Conservation (phyloP, 2,797 vertebrate genomes). For the Schizothorax lantsangensis region DNA sequence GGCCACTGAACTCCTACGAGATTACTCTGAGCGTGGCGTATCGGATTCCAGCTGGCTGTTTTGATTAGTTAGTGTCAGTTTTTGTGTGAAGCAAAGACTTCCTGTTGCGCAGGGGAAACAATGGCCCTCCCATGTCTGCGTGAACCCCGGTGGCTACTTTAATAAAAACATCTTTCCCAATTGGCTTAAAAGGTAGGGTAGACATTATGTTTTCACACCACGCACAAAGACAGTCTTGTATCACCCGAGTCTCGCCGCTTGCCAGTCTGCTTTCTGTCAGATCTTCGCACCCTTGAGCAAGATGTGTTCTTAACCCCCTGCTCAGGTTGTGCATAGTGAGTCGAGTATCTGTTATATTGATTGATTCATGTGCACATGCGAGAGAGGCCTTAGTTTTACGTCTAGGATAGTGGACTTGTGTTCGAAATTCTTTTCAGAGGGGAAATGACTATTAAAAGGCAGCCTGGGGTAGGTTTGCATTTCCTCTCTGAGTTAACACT, state of each 20-base stretch:
- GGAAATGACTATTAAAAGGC: conserved; percentile 44
- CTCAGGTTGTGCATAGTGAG: background rate
- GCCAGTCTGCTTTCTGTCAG: conserved; percentile 26
- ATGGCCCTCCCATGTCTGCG: conserved; percentile 39
- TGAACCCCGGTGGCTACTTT: conserved; percentile 54
- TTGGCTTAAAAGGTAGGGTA: conserved; percentile 26
- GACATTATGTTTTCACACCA: conserved; percentile 35
- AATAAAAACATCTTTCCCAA: conserved; percentile 56
- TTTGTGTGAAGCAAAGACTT: conserved; percentile 59
- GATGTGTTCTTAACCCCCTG: conserved; percentile 35
- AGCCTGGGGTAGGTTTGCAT: conserved; percentile 48
- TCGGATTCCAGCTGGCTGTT: conserved; percentile 55
- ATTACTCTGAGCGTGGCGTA: conserved; percentile 43
- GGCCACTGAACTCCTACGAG: background rate
- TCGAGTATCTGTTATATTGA: conserved; percentile 30
- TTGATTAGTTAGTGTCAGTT: conserved; percentile 60
- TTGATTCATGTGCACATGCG: conserved; percentile 17
- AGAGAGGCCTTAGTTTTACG: conserved; percentile 13
- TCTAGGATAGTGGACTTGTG: conserved; percentile 18
- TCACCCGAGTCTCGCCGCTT: background rate
- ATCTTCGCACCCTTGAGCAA: conserved; percentile 33
- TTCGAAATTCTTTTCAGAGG: conserved; percentile 39
- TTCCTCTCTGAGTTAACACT: conserved; percentile 54
- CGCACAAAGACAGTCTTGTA: conserved; percentile 47
- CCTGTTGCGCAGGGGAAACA: conserved; percentile 45